These are phyloP conservation scores for Gavia stellata DNA, from an alignment of 2,113 vertebrate species.

Conservation along the genomic window DNA sequence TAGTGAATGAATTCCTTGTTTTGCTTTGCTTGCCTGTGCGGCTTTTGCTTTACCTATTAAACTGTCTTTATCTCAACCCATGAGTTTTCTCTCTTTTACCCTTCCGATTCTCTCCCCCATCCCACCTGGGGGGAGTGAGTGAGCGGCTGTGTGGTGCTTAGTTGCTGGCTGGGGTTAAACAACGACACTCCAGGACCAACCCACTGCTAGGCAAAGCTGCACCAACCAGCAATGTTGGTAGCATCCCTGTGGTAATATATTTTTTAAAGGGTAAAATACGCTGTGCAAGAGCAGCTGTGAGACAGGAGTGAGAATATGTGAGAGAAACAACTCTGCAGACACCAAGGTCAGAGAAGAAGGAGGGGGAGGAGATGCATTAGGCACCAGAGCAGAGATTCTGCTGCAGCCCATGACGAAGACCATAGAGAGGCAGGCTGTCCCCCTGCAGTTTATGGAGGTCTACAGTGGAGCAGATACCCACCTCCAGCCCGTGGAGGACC, in stretches of 20 bases:
- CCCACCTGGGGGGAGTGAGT: no score
- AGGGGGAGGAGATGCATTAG: neutral
- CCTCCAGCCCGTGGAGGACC: rapidly evolving
- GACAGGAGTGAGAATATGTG: neutral
- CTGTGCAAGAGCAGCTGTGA: neutral
- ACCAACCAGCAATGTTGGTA: neutral
- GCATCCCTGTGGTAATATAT: neutral
- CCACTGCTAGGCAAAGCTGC: neutral
- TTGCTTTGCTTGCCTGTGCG: no score
- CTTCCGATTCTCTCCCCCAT: no score
- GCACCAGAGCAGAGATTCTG: neutral
- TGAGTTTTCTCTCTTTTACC: no score
- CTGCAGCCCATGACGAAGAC: neutral
- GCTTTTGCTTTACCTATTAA: no score
- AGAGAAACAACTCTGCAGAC: neutral
- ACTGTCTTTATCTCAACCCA: no score
- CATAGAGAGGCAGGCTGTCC: neutral
- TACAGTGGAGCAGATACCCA: neutral
- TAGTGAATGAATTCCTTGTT: no score
- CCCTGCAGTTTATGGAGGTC: neutral
- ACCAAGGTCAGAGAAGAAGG: neutral
- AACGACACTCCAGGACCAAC: no score
- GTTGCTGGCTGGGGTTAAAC: no score
- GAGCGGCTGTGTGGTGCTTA: no score
- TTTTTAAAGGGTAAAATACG: neutral